Base-by-base conservation (phyloP, 1,140 invertebrate species). In the Brachionus rubens region DNA sequence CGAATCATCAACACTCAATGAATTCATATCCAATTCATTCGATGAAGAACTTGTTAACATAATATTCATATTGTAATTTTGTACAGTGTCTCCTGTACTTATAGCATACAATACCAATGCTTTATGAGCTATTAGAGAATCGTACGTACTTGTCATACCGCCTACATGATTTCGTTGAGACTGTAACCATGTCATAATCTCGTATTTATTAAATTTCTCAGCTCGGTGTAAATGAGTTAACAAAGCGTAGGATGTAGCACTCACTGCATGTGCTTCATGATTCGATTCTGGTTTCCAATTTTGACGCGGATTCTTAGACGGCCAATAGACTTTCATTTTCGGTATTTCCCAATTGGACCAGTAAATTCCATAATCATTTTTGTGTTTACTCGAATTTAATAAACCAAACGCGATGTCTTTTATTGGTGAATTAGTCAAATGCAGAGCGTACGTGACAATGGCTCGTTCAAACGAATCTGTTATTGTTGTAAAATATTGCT, bases 111-210 rank as follows among this genome's bases (percentile, higher is more conserved):
- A n/a, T n/a, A n/a, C n/a, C n/a, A n/a, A n/a, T n/a, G n/a, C n/a
- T n/a, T n/a, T n/a, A n/a, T n/a, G 54, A 28, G 75, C 75, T 6
- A 76, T 16, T 0, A 92, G 91, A 82, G 94, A 92, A 90, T 87
- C 89, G 85, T 94, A 92, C 3, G 94, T 95, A 0, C 93, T 95
- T 0, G 92, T 91, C 92, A 94, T 96, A 0, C 93, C 94, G 43
- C 91, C 91, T 80, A 96, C 91, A n/a, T 90, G 90, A 0, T 96
- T 86, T 56, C 94, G 87, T 81, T 96, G 94, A 0, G 91, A 88
- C 82, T 95, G 95, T 5, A 98, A 84, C 94, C 94, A 98, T 80
- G 90, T 90, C 24, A 96, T 93, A 80, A 96, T 94, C 10, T 80
- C 79, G 54, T 47, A 70, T 36, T 70, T 70, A 10, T 90, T 88